Evolutionary conservation across 1,140 invertebrate species (phyloP), one percentile per base, ranked within the genome.

Genomic region (Lysiphlebus fabarum): DNA sequence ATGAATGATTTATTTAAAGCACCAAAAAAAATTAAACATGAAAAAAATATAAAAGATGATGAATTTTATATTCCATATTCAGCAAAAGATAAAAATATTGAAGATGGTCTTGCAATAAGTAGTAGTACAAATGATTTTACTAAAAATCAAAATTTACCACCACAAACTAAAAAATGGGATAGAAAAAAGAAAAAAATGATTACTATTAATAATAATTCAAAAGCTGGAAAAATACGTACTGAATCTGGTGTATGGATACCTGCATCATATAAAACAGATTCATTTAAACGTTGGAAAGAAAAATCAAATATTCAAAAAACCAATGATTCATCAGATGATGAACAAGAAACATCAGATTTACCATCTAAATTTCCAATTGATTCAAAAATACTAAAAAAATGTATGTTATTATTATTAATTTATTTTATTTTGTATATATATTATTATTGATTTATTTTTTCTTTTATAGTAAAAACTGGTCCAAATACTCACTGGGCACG

Each of bases 241-340:
- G 96, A 99, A 79, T 95, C 92, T 56, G 96, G 96, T 8, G 86
- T 85, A 1, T 93, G 92, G 87, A 95, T 99, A 66, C 87, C 94
- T 4, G 93, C 95, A 1, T 90, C 91, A 0, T 99, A 93, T 75
- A 97, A 97, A 77, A 90, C 90, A 50, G 89, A 95, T 62, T 82
- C 89, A 62, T 99, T 98, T 75, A 84, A 86, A 49, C 82, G 88
- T 41, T 98, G 95, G 95, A 87, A 90, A 66, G 85, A 92, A 60
- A 90, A 89, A 65, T 90, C 85, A 42, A 93, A 93, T 78, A 73
- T 86, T 36, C 83, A 86, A 62, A 82, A 84, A 48, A 77, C 78
- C 8, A 73, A 85, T 36, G 78, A 83, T 17, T 11, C 11, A 47
- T 84, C 86, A 58, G 83, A 85, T 43, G 84, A 85, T 41, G 70